Conservation (phyloP, 1,140 invertebrate genomes). For the Chymomyza costata region DNA sequence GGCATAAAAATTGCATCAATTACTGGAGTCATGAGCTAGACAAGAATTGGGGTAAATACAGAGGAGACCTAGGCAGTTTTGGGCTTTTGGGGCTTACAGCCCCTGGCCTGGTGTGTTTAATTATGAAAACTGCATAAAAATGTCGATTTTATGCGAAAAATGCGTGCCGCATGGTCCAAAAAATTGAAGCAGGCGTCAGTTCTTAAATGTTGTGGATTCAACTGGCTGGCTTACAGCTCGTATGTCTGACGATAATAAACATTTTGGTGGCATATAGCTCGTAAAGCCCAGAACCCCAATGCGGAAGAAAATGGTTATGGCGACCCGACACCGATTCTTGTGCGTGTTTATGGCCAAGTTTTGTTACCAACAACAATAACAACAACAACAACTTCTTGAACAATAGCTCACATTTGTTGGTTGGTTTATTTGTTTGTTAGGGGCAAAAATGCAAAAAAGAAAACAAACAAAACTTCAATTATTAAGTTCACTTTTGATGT, state of each 20-base stretch:
- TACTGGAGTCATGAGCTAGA: slow-evolving; percentile 25
- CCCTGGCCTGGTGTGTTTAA: too few relatives aligned
- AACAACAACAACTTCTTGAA: too few relatives aligned
- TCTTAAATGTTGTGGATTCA: too few relatives aligned
- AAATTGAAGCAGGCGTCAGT: too few relatives aligned
- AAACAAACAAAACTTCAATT: too few relatives aligned
- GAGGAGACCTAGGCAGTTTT: neutral
- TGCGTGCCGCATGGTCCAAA: slow-evolving; percentile 53
- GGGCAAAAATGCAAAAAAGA: too few relatives aligned
- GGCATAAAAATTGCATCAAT: slow-evolving; percentile 33
- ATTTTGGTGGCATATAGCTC: slow-evolving; percentile 58
- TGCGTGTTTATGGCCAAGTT: slow-evolving; percentile 61
- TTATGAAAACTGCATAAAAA: slow-evolving; percentile 48
- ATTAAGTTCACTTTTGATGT: too few relatives aligned
- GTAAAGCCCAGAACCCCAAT: slow-evolving; percentile 36
- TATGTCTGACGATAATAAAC: slow-evolving; percentile 70
- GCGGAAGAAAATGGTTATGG: slow-evolving; percentile 55
- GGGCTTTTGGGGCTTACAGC: too few relatives aligned
- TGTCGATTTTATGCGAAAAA: slow-evolving; percentile 70
- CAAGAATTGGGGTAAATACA: slow-evolving; percentile 1
- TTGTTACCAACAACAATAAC: too few relatives aligned
- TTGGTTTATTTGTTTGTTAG: too few relatives aligned
- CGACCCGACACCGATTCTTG: slow-evolving; percentile 62
- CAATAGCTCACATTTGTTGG: too few relatives aligned
- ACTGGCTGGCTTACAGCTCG: slow-evolving; percentile 13